A percentile compares a stretch with the other conserved stretches of the same genome.
phyloP scores from a whole-genome alignment of 2,113 vertebrate genomes.

The Hippopotamus amphibius region DNA sequence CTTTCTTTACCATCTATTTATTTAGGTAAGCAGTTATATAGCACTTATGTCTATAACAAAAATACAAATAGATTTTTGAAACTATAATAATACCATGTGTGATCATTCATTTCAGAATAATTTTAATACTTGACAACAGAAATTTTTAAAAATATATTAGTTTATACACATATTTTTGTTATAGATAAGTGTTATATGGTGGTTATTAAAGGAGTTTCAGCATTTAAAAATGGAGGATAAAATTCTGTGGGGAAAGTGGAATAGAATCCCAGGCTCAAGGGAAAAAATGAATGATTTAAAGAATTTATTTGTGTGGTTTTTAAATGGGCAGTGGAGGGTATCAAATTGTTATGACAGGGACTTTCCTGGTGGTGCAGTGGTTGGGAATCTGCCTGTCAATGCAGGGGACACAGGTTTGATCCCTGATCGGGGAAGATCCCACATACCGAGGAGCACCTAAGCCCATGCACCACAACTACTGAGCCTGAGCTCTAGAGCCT shows the following conservation, averaged over 20 bases:
- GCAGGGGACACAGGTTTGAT: too few species aligned
- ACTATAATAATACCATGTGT: background rate
- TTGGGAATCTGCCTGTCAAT: too few species aligned
- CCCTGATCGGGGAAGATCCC: too few species aligned
- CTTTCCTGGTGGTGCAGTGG: too few species aligned
- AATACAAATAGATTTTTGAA: constrained; percentile 24
- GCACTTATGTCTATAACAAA: background rate
- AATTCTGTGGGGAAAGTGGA: background rate
- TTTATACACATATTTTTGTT: background rate
- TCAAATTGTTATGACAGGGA: background rate
- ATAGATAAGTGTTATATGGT: background rate
- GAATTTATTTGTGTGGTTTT: background rate
- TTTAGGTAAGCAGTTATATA: background rate
- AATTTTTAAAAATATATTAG: background rate
- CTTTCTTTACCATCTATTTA: background rate
- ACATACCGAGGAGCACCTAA: too few species aligned
- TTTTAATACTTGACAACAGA: constrained; percentile 2
- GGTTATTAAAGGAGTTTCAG: background rate
- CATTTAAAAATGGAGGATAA: background rate
- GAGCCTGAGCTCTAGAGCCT: too few species aligned
- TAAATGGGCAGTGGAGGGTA: background rate
- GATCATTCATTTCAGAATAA: constrained; percentile 26
- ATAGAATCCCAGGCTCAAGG: background rate
- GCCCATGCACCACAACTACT: too few species aligned
- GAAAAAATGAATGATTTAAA: background rate